Evolutionary conservation across 2,113 vertebrate genomes (phyloP).

Genomic region (Spizaetus ornatus): DNA sequence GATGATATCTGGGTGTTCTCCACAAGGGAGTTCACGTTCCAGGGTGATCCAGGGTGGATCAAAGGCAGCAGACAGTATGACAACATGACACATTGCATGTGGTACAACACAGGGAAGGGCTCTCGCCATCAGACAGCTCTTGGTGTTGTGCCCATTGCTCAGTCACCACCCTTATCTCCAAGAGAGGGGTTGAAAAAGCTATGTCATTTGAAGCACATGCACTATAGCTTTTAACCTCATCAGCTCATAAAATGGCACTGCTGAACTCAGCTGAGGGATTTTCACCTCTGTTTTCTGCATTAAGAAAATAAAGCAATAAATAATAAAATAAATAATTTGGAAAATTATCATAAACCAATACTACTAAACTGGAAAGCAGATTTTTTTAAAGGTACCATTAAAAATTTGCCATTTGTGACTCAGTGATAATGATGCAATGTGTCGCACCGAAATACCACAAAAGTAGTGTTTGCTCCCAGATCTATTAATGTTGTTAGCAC

Average conservation of each 20-base stretch:
- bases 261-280: neutral
- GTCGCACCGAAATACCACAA: neutral
- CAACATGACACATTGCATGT: fast-evolving
- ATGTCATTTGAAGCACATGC: neutral
- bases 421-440: neutral
- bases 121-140: fast-evolving
- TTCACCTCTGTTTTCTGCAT: neutral
- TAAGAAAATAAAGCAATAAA: neutral
- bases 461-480: neutral
- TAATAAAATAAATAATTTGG: neutral
- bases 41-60: neutral
- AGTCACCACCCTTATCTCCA: neutral
- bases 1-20: neutral
- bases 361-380: neutral
- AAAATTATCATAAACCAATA: neutral
- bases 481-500: neutral
- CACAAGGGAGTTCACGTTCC: neutral
- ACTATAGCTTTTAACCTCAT: neutral
- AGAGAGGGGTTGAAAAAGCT: neutral
- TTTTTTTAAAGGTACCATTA: neutral
- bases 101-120: neutral
- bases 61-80: constrained; percentile 5
- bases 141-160: neutral
- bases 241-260: neutral
- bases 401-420: neutral